These are phyloP conservation scores for Uloborus plumipes DNA, from an alignment of 2,888 invertebrate genomes.

Conservation along the genomic window DNA sequence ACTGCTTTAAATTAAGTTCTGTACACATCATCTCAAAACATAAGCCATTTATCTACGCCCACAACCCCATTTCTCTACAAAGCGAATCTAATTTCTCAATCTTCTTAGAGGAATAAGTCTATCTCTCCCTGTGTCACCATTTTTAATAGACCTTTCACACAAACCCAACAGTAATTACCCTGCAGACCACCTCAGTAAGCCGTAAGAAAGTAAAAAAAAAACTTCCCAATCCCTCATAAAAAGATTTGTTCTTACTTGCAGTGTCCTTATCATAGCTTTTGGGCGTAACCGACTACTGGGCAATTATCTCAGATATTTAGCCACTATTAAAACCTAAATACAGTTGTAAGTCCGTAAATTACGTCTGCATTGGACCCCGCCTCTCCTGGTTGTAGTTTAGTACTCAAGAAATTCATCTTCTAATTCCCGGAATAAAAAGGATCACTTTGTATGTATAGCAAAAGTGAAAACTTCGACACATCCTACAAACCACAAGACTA, in stretches of 20 bases:
- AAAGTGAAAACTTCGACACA: too few species aligned
- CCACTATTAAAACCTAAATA: constrained; percentile 61
- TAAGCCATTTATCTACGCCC: constrained; percentile 30
- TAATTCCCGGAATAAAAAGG: too few species aligned
- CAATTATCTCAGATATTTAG: constrained; percentile 60
- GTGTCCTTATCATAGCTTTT: background rate
- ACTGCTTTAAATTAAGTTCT: too few species aligned
- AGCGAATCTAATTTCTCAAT: constrained; percentile 6
- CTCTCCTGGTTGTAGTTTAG: background rate
- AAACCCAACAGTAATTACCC: constrained; percentile 21
- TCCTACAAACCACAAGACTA: too few species aligned
- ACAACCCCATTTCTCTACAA: background rate
- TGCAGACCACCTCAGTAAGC: constrained; percentile 13
- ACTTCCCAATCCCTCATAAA: too few species aligned
- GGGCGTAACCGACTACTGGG: constrained; percentile 49
- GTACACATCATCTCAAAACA: too few species aligned
- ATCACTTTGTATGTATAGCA: too few species aligned
- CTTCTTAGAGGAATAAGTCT: background rate
- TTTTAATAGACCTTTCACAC: constrained; percentile 43
- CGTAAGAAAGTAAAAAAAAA: too few species aligned
- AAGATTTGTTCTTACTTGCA: background rate
- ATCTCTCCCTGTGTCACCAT: constrained; percentile 33
- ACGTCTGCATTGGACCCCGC: constrained; percentile 26
- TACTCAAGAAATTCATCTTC: too few species aligned
- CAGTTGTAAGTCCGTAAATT: constrained; percentile 60